Conservation (phyloP, 2,797 vertebrate species). For the Remorina albescens region DNA sequence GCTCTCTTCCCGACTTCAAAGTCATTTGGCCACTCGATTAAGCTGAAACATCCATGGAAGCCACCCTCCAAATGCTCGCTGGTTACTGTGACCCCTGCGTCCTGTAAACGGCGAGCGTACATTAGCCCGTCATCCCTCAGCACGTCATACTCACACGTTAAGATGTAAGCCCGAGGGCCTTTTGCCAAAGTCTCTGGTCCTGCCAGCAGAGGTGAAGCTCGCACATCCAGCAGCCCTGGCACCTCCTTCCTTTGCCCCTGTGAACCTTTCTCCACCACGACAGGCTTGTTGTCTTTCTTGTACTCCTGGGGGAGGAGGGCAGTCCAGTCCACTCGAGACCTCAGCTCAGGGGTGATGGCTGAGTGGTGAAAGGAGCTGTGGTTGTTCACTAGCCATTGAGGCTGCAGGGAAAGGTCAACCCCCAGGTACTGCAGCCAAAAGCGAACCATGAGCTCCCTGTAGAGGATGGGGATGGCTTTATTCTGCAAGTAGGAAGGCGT, state of each 20-base stretch:
- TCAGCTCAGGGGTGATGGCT: constrained; percentile 76
- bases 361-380: constrained; percentile 88
- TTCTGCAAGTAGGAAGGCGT: constrained; percentile 95
- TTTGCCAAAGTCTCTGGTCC: constrained; percentile 82
- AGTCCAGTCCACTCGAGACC: constrained; percentile 89
- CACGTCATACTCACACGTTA: constrained; percentile 94
- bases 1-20: constrained; percentile 87
- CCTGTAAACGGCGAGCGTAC: constrained; percentile 90
- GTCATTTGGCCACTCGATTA: constrained; percentile 86
- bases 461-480: constrained; percentile 84
- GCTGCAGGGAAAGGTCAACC: constrained; percentile 79
- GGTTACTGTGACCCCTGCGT: constrained; percentile 89
- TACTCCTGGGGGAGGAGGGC: constrained; percentile 83
- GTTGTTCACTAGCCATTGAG: constrained; percentile 88
- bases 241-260: constrained; percentile 77
- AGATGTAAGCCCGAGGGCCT: constrained; percentile 89
- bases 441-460: constrained; percentile 84
- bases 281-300: constrained; percentile 84
- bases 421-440: constrained; percentile 94
- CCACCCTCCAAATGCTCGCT: constrained; percentile 89
- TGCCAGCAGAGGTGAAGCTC: constrained; percentile 89
- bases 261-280: constrained; percentile 78
- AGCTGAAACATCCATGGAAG: constrained; percentile 93
- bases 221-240: constrained; percentile 87
- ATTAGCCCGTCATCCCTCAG: constrained; percentile 94